Percentiles rank a stretch among this genome's conserved stretches.
These are phyloP conservation scores for Toxotes chatareus DNA, from an alignment of 2,113 vertebrate genomes.

Conservation along the genomic window DNA sequence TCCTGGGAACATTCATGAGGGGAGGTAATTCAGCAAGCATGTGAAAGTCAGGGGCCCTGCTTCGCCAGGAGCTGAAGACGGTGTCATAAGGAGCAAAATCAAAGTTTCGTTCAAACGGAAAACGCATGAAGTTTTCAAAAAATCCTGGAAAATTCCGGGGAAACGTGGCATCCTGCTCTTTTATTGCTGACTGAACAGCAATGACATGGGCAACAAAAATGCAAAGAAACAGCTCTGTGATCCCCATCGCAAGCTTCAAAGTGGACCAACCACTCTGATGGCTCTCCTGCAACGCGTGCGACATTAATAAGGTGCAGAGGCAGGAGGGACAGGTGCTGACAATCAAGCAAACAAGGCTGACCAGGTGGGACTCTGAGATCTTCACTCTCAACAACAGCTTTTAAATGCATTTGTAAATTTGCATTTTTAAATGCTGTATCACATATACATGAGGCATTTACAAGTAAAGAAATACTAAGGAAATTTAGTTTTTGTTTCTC, in stretches of 20 bases:
- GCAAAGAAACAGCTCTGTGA: not conserved
- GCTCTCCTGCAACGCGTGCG: fast-evolving
- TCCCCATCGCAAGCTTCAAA: constrained; percentile 49
- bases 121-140: not conserved
- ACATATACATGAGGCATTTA: not conserved
- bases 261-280: not conserved
- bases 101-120: constrained; percentile 34
- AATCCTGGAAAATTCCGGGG: not conserved
- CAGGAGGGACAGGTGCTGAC: constrained; percentile 51
- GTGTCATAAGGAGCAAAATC: constrained; percentile 16
- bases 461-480: no score
- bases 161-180: not conserved
- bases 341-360: constrained; percentile 45
- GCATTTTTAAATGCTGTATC: no score
- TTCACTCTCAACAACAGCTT: not conserved
- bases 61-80: constrained; percentile 63
- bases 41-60: constrained; percentile 23
- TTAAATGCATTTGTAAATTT: no score
- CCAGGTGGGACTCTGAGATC: not conserved
- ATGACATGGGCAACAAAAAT: constrained; percentile 20
- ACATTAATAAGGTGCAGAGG: no score
- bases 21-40: constrained; percentile 21
- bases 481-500: not conserved
- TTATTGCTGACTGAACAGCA: constrained; percentile 5
- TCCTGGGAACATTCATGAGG: constrained; percentile 30